phyloP scores from a whole-genome alignment of 2,888 invertebrate genomes.

The Aspidiotus rigidus region DNA sequence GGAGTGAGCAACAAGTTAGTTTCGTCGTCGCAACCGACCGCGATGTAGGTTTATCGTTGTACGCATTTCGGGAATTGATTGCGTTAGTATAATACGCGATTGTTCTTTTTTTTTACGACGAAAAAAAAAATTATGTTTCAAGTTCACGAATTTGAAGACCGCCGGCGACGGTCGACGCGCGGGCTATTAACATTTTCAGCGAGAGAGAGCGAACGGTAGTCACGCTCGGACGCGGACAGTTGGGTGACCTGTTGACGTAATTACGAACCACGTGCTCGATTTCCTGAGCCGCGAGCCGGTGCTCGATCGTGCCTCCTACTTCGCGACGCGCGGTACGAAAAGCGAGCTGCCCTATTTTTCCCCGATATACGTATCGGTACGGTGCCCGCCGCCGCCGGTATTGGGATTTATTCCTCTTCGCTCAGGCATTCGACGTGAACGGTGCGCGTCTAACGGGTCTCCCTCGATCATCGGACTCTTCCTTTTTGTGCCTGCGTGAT shows the following conservation, averaged over 20 bases:
- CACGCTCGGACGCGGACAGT: constrained; percentile 24
- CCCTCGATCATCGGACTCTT: background rate
- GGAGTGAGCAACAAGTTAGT: too few species aligned
- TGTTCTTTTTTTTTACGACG: too few species aligned
- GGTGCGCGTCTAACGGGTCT: constrained; percentile 26
- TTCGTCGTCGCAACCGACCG: too few species aligned
- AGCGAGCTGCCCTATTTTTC: constrained; percentile 24
- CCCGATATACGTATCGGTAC: background rate
- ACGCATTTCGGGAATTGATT: too few species aligned
- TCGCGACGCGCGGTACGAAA: background rate
- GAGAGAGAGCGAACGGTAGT: background rate
- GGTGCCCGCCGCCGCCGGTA: too few species aligned
- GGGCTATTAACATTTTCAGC: too few species aligned
- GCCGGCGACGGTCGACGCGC: too few species aligned
- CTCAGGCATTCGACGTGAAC: constrained; percentile 27
- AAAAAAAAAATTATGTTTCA: too few species aligned
- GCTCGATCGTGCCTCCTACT: constrained; percentile 8
- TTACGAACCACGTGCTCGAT: constrained; percentile 31
- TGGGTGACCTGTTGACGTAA: constrained; percentile 32
- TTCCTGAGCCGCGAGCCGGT: constrained; percentile 16
- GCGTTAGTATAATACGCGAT: too few species aligned
- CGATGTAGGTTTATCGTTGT: too few species aligned
- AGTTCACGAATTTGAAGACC: too few species aligned
- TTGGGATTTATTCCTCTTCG: background rate
- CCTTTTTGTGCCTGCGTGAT: background rate